Percentiles rank a stretch among this genome's conserved stretches.
Conservation (phyloP, 2,888 invertebrate species). For the Anticlea derivata region DNA sequence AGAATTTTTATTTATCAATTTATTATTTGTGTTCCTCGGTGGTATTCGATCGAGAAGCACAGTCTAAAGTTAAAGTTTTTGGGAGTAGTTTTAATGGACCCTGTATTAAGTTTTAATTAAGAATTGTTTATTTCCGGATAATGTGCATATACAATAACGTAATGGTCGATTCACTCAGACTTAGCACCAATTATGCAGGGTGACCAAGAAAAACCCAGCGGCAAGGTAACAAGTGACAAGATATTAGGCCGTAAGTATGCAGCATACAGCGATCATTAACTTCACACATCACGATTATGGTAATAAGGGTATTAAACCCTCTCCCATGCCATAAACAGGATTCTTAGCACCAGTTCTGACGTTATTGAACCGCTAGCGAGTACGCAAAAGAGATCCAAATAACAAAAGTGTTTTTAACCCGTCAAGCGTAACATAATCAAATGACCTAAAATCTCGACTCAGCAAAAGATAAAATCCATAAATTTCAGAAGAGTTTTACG, state of each 20-base stretch:
- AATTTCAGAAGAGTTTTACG: conserved; percentile 47
- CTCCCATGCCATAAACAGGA: neutral
- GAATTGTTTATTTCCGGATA: too few species aligned
- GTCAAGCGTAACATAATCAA: conserved; percentile 7
- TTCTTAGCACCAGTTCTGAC: neutral
- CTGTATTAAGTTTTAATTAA: too few species aligned
- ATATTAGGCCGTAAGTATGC: conserved; percentile 7
- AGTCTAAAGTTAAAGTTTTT: too few species aligned
- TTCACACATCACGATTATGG: conserved; percentile 18
- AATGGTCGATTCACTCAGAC: too few species aligned
- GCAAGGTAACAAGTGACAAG: neutral
- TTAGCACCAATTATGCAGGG: too few species aligned
- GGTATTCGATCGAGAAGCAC: too few species aligned
- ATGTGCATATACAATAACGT: too few species aligned
- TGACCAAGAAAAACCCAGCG: neutral
- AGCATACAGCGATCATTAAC: conserved; percentile 7
- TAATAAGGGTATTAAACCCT: conserved; percentile 11
- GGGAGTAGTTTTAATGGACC: too few species aligned
- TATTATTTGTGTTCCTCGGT: too few species aligned
- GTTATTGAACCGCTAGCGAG: neutral
- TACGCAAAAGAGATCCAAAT: neutral
- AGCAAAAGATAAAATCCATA: conserved; percentile 42
- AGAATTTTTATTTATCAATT: too few species aligned
- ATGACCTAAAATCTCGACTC: conserved; percentile 25
- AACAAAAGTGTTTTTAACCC: conserved; percentile 1